phyloP scores from a whole-genome alignment of 2,888 invertebrate genomes.

The Drosophila barbarae region DNA sequence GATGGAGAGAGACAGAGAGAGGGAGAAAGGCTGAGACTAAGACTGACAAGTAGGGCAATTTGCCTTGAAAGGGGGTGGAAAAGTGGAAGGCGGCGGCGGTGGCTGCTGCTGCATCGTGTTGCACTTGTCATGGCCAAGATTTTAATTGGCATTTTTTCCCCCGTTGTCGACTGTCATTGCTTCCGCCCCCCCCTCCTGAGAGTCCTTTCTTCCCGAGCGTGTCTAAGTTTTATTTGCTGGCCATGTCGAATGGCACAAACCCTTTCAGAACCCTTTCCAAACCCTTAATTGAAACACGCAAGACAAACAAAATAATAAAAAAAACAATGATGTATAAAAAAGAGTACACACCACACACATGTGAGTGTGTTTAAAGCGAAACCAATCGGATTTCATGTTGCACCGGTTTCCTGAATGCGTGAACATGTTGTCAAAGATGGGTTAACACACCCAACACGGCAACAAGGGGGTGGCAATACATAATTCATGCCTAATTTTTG shows the following conservation, averaged over 20 bases:
- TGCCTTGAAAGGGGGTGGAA: slow-evolving; percentile 42
- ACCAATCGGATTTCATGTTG: slow-evolving; percentile 65
- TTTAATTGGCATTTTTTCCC: slow-evolving; percentile 77
- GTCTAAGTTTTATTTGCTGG: slow-evolving; percentile 74
- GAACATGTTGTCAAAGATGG: slow-evolving; percentile 29
- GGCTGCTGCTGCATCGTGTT: slow-evolving; percentile 44
- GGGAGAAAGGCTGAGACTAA: slow-evolving; percentile 3
- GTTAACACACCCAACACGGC: background rate
- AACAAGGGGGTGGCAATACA: background rate
- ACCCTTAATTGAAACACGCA: slow-evolving; percentile 60
- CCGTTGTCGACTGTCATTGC: slow-evolving; percentile 1
- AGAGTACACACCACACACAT: slow-evolving; percentile 15
- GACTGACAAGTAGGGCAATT: slow-evolving; percentile 70
- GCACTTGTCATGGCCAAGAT: slow-evolving; percentile 74
- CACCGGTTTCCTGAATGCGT: slow-evolving; percentile 58
- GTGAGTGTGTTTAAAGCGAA: slow-evolving; percentile 46
- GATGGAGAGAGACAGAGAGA: too few relatives aligned
- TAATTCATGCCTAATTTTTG: too few relatives aligned
- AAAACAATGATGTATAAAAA: slow-evolving; percentile 1
- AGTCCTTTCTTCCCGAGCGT: slow-evolving; percentile 46
- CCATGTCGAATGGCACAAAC: slow-evolving; percentile 57
- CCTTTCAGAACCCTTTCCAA: background rate
- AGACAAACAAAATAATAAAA: slow-evolving; percentile 32
- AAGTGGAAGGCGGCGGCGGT: slow-evolving; percentile 7
- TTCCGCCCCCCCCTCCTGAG: background rate